A percentile compares a stretch with the other conserved stretches of the same genome.
phyloP scores from a whole-genome alignment of 2,797 vertebrate species.

The Cyprinodon diabolis region DNA sequence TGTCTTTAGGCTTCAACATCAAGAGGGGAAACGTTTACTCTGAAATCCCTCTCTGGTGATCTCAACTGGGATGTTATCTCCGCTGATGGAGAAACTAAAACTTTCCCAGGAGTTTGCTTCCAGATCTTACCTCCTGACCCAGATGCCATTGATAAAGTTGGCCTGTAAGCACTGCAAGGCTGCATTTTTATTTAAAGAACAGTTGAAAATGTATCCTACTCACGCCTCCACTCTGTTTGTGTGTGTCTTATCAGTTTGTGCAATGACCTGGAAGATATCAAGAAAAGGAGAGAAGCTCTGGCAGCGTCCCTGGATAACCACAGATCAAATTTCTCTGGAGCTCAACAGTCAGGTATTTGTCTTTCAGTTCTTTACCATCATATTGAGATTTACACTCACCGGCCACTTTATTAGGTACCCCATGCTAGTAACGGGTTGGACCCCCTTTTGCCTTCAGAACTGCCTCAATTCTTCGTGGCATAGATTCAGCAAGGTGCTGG shows the following conservation, averaged over 20 bases:
- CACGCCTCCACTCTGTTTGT: not conserved
- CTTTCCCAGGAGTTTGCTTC: slow-evolving; percentile 90
- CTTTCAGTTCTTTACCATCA: slow-evolving; percentile 3
- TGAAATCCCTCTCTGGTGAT: slow-evolving; percentile 85
- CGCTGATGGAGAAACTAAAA: slow-evolving; percentile 74
- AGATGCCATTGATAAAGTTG: slow-evolving; percentile 84
- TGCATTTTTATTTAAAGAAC: not conserved
- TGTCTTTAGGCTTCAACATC: slow-evolving; percentile 18
- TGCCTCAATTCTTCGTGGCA: too few species aligned
- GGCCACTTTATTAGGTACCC: too few species aligned
- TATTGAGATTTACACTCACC: too few species aligned
- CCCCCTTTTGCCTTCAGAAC: too few species aligned
- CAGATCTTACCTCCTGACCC: slow-evolving; percentile 88
- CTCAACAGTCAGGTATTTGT: slow-evolving; percentile 68
- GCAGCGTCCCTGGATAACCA: slow-evolving; percentile 78
- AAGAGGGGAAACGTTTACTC: slow-evolving; percentile 83
- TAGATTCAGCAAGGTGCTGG: too few species aligned
- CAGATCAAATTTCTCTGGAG: slow-evolving; percentile 53
- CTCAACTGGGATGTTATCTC: slow-evolving; percentile 87
- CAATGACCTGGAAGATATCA: slow-evolving; percentile 83
- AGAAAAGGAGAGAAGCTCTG: slow-evolving; percentile 82
- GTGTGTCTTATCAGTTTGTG: slow-evolving; percentile 80
- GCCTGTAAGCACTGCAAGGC: slow-evolving; percentile 77
- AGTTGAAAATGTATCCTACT: not conserved
- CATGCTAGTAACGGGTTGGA: too few species aligned